Percentiles rank a stretch among this genome's conserved stretches.
phyloP scores from a whole-genome alignment of 1,140 invertebrate species.

The Micrasema longulum region DNA sequence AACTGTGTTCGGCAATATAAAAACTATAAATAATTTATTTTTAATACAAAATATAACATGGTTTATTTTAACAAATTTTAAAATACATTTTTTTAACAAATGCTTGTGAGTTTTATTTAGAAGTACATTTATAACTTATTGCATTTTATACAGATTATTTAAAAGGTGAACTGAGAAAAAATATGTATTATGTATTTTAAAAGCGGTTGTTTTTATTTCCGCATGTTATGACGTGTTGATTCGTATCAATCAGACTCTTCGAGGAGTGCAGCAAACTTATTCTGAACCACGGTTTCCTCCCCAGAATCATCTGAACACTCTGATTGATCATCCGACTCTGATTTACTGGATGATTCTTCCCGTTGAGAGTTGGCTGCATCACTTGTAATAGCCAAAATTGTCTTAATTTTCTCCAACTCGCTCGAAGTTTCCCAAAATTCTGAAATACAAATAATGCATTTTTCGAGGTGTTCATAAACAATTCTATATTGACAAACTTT shows the following conservation, averaged over 20 bases:
- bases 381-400: slow-evolving; percentile 71
- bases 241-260: slow-evolving; percentile 25
- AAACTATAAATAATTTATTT: not conserved
- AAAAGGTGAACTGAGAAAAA: too few species aligned
- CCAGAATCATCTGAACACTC: slow-evolving; percentile 72
- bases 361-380: not conserved
- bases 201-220: too few species aligned
- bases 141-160: too few species aligned
- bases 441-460: too few species aligned
- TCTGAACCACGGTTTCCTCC: slow-evolving; percentile 75
- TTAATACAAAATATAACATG: not conserved
- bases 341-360: not conserved
- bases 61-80: slow-evolving; percentile 12
- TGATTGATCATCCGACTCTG: slow-evolving; percentile 44
- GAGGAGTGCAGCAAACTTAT: slow-evolving; percentile 29
- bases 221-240: too few species aligned
- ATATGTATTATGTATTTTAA: too few species aligned
- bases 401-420: slow-evolving; percentile 71
- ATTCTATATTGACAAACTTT: too few species aligned
- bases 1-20: too few species aligned
- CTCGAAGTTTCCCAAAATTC: slow-evolving; percentile 70
- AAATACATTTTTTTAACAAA: not conserved
- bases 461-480: too few species aligned
- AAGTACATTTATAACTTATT: too few species aligned
- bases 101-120: too few species aligned